phyloP scores from a whole-genome alignment of 2,113 vertebrate species.

The Melospiza melodia region DNA sequence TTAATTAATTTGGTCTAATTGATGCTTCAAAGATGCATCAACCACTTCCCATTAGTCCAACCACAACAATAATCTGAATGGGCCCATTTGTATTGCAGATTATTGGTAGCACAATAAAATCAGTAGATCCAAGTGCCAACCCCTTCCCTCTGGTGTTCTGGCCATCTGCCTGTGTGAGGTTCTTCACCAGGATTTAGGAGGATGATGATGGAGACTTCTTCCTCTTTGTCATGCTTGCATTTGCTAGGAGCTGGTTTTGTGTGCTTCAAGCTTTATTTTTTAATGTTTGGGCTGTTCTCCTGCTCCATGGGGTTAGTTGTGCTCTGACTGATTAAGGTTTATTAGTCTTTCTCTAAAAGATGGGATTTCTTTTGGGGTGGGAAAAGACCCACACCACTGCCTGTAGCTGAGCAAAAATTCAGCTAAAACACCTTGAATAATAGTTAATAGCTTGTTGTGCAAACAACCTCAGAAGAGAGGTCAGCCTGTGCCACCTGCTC shows the following conservation, averaged over 20 bases:
- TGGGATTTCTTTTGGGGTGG: background rate
- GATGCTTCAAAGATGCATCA: background rate
- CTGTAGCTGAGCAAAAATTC: background rate
- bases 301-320: background rate
- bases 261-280: background rate
- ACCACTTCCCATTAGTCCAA: background rate
- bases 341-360: background rate
- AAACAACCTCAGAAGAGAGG: background rate
- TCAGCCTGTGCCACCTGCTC: accelerated
- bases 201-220: background rate
- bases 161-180: accelerated
- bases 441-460: too few relatives aligned
- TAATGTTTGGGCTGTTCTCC: background rate
- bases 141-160: background rate
- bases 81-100: background rate
- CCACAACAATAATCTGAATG: background rate
- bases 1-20: background rate
- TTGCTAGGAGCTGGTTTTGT: background rate
- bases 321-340: background rate
- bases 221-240: background rate
- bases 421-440: background rate
- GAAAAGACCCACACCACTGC: background rate
- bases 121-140: accelerated
- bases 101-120: background rate
- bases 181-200: background rate